These are phyloP conservation scores for Calcarius lapponicus DNA, from an alignment of 2,797 vertebrate species.

Conservation along the genomic window DNA sequence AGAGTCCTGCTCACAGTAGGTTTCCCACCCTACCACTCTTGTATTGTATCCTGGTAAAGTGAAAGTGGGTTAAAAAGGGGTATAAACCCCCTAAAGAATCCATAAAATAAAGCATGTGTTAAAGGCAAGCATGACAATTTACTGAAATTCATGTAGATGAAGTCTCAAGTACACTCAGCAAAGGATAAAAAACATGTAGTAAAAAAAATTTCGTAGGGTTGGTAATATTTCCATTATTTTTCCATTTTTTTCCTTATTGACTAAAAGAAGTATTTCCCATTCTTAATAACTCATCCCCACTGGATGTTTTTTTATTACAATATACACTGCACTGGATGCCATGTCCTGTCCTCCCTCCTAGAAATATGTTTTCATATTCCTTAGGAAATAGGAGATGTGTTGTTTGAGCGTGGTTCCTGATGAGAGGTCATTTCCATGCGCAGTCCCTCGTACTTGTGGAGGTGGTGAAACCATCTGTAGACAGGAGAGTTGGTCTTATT, in stretches of 20 bases:
- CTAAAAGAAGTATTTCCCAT: neutral
- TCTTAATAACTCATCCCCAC: neutral
- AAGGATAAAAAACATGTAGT: neutral
- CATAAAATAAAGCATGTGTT: fast-evolving
- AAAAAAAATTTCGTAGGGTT: neutral
- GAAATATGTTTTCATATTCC: neutral
- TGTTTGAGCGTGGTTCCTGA: fast-evolving
- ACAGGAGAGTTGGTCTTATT: fast-evolving
- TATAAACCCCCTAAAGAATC: neutral
- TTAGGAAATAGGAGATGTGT: fast-evolving
- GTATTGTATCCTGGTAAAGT: neutral
- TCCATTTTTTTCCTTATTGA: neutral
- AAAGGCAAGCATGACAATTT: neutral
- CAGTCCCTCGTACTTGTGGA: fast-evolving
- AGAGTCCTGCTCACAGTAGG: neutral
- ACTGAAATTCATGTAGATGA: neutral
- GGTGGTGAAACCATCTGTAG: neutral
- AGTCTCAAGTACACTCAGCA: neutral
- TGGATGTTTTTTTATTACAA: neutral
- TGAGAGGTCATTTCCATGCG: neutral
- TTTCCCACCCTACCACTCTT: neutral
- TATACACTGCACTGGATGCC: fast-evolving
- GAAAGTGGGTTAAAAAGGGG: neutral
- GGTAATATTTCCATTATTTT: neutral
- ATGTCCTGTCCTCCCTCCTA: neutral